phyloP scores from a whole-genome alignment of 2,797 vertebrate genomes.

The Octomys mimax region DNA sequence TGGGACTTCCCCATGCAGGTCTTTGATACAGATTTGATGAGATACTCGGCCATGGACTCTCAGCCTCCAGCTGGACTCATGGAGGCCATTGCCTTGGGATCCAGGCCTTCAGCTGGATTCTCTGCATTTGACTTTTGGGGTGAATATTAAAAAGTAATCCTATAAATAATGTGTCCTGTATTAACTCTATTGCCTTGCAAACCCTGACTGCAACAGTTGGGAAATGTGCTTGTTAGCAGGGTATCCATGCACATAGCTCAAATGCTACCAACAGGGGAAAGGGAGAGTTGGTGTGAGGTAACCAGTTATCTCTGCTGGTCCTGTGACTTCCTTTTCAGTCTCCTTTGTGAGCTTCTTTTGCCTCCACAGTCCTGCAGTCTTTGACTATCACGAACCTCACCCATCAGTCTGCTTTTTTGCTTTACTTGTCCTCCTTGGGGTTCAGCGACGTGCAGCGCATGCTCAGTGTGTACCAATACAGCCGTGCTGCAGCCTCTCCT shows the following conservation, averaged over 20 bases:
- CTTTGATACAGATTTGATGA: neutral
- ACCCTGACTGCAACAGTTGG: neutral
- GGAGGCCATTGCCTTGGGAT: neutral
- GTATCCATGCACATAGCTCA: neutral
- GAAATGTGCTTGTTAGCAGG: neutral
- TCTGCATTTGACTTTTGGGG: neutral
- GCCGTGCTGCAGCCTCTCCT: neutral
- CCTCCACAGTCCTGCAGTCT: neutral
- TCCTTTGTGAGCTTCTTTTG: neutral
- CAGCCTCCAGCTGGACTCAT: neutral
- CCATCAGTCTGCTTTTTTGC: neutral
- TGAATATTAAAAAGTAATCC: neutral
- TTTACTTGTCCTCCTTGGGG: neutral
- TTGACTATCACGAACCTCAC: neutral
- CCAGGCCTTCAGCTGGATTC: neutral
- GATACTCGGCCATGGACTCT: neutral
- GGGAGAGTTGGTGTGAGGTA: neutral
- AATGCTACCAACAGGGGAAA: neutral
- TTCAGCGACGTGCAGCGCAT: neutral
- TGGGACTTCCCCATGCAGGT: neutral
- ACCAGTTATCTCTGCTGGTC: neutral
- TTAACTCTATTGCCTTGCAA: neutral
- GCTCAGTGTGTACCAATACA: neutral
- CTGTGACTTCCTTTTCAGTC: neutral
- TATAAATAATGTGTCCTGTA: neutral